Evolutionary conservation across 2,888 invertebrate species (phyloP).

Genomic region (Lycaena phlaeas): DNA sequence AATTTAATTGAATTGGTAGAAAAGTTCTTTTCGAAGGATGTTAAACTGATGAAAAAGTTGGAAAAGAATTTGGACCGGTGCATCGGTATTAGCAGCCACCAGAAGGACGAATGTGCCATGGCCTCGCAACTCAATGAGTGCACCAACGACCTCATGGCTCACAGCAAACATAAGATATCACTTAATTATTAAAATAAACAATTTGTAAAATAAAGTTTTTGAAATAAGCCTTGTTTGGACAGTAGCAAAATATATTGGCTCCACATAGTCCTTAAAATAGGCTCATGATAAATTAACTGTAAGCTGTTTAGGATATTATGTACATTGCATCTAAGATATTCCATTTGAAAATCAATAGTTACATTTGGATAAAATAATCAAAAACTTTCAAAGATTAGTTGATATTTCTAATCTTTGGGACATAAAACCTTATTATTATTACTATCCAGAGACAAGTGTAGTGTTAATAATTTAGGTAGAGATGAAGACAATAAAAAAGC

Average conservation of each 20-base stretch:
- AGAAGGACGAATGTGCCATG: conserved; percentile 42
- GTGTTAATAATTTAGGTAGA: too few species aligned
- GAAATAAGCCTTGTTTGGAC: neutral
- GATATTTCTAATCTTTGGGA: too few species aligned
- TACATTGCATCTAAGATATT: too few species aligned
- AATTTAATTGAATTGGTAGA: conserved; percentile 44
- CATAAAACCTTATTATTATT: too few species aligned
- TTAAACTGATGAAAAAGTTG: conserved; percentile 52
- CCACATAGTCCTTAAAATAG: too few species aligned
- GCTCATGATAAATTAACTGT: too few species aligned
- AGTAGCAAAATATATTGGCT: neutral
- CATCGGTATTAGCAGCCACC: conserved; percentile 37
- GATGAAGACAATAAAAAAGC: too few species aligned
- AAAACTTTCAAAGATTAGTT: too few species aligned
- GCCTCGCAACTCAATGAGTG: conserved; percentile 53
- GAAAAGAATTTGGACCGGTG: conserved; percentile 54
- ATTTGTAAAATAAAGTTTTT: neutral
- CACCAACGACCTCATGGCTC: conserved; percentile 54
- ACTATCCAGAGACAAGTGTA: too few species aligned
- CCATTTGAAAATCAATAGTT: too few species aligned
- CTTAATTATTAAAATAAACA: conserved; percentile 35
- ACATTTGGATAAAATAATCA: too few species aligned
- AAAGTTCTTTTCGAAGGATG: conserved; percentile 57
- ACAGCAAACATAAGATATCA: conserved; percentile 45
- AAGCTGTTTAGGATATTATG: too few species aligned